These are phyloP conservation scores for Brachypalpus laphriformis DNA, from an alignment of 2,888 invertebrate genomes.

Conservation along the genomic window DNA sequence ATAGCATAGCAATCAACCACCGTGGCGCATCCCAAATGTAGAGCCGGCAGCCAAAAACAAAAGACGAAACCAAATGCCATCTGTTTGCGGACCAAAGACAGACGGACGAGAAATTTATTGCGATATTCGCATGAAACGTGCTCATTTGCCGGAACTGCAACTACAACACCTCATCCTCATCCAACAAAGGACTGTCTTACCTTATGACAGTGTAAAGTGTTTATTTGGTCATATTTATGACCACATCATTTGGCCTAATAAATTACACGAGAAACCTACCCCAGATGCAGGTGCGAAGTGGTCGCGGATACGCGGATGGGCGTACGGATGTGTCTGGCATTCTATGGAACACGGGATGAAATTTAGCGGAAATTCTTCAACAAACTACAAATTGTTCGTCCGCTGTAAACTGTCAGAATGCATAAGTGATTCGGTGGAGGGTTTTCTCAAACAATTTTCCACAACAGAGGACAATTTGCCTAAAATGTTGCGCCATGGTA, in stretches of 20 bases:
- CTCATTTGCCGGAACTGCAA: constrained; percentile 66
- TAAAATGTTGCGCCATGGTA: constrained; percentile 25
- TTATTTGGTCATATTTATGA: constrained; percentile 68
- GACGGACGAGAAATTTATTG: constrained; percentile 58
- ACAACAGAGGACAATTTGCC: constrained; percentile 48
- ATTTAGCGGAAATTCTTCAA: constrained; percentile 58
- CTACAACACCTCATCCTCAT: neutral
- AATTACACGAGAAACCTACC: constrained; percentile 66
- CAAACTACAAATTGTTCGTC: constrained; percentile 35
- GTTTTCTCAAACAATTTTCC: constrained; percentile 44
- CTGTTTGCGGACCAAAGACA: constrained; percentile 60
- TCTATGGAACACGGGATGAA: too few relatives aligned
- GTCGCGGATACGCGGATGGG: constrained; percentile 50
- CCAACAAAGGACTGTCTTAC: neutral
- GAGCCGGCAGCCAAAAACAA: constrained; percentile 31
- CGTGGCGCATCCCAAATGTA: constrained; percentile 33
- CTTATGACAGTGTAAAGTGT: constrained; percentile 67
- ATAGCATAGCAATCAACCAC: constrained; percentile 41
- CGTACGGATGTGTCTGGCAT: constrained; percentile 16
- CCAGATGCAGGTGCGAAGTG: constrained; percentile 66
- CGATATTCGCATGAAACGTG: constrained; percentile 54
- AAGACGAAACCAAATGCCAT: constrained; percentile 58
- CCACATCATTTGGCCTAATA: constrained; percentile 47
- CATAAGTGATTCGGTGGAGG: constrained; percentile 25
- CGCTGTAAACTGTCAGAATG: constrained; percentile 56